phyloP scores from a whole-genome alignment of 1,140 invertebrate genomes.

The Leptopilina clavipes region DNA sequence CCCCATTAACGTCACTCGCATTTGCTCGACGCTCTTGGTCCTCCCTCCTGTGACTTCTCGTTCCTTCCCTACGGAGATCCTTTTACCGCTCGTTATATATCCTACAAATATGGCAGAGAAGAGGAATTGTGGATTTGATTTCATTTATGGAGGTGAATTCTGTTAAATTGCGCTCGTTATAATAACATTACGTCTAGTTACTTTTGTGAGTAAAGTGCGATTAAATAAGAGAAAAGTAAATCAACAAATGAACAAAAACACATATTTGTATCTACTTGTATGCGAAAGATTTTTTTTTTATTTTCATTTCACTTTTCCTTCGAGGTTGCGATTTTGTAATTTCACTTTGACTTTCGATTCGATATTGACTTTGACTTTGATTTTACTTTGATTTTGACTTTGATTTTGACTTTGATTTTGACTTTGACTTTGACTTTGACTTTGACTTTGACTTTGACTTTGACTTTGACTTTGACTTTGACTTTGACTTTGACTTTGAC shows the following conservation, averaged over 20 bases:
- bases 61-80: conserved; percentile 52
- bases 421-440: too few relatives aligned
- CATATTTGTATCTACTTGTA: neutral
- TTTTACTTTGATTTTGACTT: too few relatives aligned
- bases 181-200: conserved; percentile 59
- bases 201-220: conserved; percentile 52
- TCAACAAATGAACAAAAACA: neutral
- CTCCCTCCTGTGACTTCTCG: conserved; percentile 35
- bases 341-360: too few relatives aligned
- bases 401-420: too few relatives aligned
- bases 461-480: too few relatives aligned
- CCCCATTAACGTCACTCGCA: conserved; percentile 71
- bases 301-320: too few relatives aligned
- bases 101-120: conserved; percentile 43
- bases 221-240: neutral
- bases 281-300: neutral
- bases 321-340: too few relatives aligned
- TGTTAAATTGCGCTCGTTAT: conserved; percentile 57
- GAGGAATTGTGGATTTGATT: conserved; percentile 59
- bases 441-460: too few relatives aligned
- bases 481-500: too few relatives aligned
- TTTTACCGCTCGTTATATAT: conserved; percentile 64
- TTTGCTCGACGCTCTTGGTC: conserved; percentile 58
- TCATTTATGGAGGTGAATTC: conserved; percentile 61
- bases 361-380: too few relatives aligned